Evolutionary conservation across 2,113 vertebrate genomes (phyloP).

Genomic region (Ailurus styani): DNA sequence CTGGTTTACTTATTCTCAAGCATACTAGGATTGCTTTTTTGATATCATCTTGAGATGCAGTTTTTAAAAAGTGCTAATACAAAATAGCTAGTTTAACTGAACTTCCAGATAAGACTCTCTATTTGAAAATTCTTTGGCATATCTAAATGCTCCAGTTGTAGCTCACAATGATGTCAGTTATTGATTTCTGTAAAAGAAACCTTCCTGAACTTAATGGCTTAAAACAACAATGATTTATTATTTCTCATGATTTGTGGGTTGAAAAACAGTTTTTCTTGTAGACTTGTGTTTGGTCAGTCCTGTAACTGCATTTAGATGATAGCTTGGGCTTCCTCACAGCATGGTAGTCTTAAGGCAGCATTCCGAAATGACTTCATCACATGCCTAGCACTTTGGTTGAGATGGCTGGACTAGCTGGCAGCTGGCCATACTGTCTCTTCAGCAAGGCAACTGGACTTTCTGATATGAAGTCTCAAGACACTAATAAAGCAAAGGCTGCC

Average conservation of each 20-base stretch:
- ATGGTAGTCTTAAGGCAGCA: neutral
- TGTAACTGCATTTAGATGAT: neutral
- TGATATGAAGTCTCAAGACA: neutral
- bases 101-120: neutral
- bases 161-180: neutral
- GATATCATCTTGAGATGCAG: neutral
- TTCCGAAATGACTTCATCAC: neutral
- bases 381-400: neutral
- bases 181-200: neutral
- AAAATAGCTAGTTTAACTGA: neutral
- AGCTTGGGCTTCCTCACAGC: neutral
- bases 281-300: neutral
- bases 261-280: neutral
- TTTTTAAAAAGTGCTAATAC: neutral
- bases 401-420: neutral
- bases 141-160: neutral
- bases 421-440: neutral
- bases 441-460: neutral
- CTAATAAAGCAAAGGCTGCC: neutral
- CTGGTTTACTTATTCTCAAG: neutral
- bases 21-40: neutral
- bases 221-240: neutral
- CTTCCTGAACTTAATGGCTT: neutral
- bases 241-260: neutral
- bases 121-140: neutral